Conservation (phyloP, 2,797 vertebrate species). For the Typhlichthys subterraneus region DNA sequence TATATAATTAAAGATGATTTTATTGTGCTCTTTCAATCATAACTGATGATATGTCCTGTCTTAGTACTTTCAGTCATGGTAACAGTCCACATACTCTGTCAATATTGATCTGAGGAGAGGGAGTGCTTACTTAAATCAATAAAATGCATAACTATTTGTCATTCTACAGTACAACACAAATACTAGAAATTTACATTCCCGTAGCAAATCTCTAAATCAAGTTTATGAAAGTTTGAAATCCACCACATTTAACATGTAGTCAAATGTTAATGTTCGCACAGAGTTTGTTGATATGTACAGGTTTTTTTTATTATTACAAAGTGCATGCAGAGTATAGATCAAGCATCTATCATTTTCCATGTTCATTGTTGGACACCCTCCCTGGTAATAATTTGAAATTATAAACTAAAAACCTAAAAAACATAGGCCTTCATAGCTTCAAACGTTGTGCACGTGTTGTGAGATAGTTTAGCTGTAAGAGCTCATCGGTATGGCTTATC, state of each 20-base stretch:
- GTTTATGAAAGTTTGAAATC: background rate
- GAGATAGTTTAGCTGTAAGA: slow-evolving; percentile 11
- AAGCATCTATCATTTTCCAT: slow-evolving; percentile 45
- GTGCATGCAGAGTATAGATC: slow-evolving; percentile 63
- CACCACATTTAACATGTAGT: background rate
- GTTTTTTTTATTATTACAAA: slow-evolving; percentile 37
- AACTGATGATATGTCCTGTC: background rate
- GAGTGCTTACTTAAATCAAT: no score
- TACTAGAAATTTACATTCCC: no score
- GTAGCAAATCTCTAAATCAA: no score
- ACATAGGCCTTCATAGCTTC: slow-evolving; percentile 10
- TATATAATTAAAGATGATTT: background rate
- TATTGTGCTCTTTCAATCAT: background rate
- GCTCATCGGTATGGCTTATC: slow-evolving; percentile 17
- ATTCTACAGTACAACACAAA: no score
- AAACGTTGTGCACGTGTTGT: slow-evolving; percentile 18
- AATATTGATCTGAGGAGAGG: background rate
- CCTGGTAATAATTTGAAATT: slow-evolving; percentile 33
- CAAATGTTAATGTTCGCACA: slow-evolving; percentile 14
- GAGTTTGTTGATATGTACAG: slow-evolving; percentile 38
- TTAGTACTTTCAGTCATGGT: background rate
- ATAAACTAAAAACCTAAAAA: slow-evolving; percentile 15
- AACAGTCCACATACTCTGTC: background rate
- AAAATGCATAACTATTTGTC: no score
- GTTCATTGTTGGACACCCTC: slow-evolving; percentile 26